phyloP scores from a whole-genome alignment of 2,113 vertebrate species.

The Paramisgurnus dabryanus region DNA sequence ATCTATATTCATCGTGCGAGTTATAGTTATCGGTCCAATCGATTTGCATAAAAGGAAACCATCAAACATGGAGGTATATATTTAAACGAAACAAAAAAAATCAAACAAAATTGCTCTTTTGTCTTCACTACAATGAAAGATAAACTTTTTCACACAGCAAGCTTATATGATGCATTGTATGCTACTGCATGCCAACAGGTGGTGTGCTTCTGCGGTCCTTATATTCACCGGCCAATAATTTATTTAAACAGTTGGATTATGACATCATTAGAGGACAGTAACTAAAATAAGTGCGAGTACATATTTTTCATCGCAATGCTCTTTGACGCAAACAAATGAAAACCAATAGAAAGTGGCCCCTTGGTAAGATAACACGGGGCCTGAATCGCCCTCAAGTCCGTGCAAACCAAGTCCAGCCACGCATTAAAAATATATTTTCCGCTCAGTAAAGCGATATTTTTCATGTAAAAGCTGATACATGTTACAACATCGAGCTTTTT shows the following conservation, averaged over 20 bases:
- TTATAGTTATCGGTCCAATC: slow-evolving; percentile 15
- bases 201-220: slow-evolving; percentile 72
- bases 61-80: neutral
- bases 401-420: neutral
- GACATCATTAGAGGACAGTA: slow-evolving; percentile 1
- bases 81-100: neutral
- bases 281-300: slow-evolving; percentile 28
- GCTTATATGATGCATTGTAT: neutral
- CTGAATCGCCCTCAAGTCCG: neutral
- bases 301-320: slow-evolving; percentile 4
- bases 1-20: neutral
- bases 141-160: neutral
- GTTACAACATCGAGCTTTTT: neutral
- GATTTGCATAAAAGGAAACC: slow-evolving; percentile 39
- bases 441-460: neutral
- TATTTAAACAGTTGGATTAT: slow-evolving; percentile 27
- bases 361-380: neutral
- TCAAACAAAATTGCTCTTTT: neutral
- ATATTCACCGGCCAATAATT: slow-evolving; percentile 52
- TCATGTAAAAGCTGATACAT: neutral
- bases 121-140: neutral
- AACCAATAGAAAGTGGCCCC: neutral
- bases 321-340: slow-evolving; percentile 14
- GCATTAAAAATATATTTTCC: neutral
- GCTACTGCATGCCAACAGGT: slow-evolving; percentile 73